These are phyloP conservation scores for Apteryx mantelli DNA, from an alignment of 2,113 vertebrate genomes.

Conservation along the genomic window DNA sequence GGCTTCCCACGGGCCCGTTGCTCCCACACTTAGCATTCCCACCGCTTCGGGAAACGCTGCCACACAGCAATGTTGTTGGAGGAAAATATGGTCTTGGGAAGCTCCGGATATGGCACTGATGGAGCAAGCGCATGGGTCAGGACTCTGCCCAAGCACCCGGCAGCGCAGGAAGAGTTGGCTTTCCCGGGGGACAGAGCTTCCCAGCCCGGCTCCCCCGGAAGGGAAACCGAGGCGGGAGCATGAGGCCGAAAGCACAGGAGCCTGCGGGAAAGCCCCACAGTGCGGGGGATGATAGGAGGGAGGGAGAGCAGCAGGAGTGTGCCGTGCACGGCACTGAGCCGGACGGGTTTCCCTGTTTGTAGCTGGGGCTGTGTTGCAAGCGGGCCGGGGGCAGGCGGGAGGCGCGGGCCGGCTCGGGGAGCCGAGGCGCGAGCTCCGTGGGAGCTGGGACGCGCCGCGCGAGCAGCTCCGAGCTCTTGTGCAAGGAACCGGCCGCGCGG, in stretches of 20 bases:
- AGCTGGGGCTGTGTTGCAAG: background rate
- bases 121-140: background rate
- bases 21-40: background rate
- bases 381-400: background rate
- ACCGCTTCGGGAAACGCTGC: rapidly evolving
- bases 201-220: background rate
- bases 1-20: too few species aligned
- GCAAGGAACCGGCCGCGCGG: background rate
- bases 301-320: too few species aligned
- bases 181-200: background rate
- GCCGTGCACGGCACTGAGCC: too few species aligned
- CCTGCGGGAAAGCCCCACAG: background rate
- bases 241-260: background rate
- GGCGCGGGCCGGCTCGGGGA: rapidly evolving
- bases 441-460: rapidly evolving
- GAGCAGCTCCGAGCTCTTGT: rapidly evolving
- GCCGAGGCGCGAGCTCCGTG: rapidly evolving
- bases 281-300: too few species aligned
- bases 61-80: background rate
- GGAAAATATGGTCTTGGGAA: background rate
- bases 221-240: background rate
- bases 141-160: background rate
- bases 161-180: too few species aligned
- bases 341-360: background rate
- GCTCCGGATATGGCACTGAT: rapidly evolving